Base-by-base conservation (phyloP, 2,888 invertebrate species). In the Argyresthia albistria region DNA sequence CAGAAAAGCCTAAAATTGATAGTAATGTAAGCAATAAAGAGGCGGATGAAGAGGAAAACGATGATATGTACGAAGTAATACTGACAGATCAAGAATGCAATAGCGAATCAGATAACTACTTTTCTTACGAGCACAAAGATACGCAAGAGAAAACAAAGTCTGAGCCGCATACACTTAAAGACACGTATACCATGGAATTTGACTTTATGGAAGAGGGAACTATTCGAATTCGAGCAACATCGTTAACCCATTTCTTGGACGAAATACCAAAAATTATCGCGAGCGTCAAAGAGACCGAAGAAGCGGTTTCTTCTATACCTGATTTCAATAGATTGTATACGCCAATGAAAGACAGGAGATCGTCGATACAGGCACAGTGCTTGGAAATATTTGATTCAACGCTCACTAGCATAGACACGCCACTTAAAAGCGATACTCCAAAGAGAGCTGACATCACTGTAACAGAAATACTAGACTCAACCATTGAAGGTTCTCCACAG, bases 361-460 rank as follows among this genome's bases (percentile, higher is more conserved):
- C 43, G 7, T 11, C 35, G 36, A 55, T 66, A 25, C 74, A 73
- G 63, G 64, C 63, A 4, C 73, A 79, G 58, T 81, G 75, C 59
- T 76, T 70, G 53, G 78, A 84, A 57, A 76, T 87, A 63, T 87
- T 87, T 62, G 83, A 86, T 63, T 87, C 87, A 0, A 84, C 86
- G 8, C 62, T 87, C 43, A 80, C 83, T 1, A 86, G 86, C 60
- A 69, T 87, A 59, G 86, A 87, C 59, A 86, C 87, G 10, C 86
- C 87, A 4, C 58, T 86, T 36, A 86, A 86, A 62, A 49, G 58
- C 4, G 59, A 55, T 51, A 74, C 70, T 59, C 73, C 76, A 15
- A 50, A 35, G 10, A 68, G 55, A 56, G 60, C 53, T 37, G 63
- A 52, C 25, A 6, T 25, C 25, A 25, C 25, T 25, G 25, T 25